phyloP scores from a whole-genome alignment of 2,888 invertebrate species.

The Caenorhabditis imperialis region DNA sequence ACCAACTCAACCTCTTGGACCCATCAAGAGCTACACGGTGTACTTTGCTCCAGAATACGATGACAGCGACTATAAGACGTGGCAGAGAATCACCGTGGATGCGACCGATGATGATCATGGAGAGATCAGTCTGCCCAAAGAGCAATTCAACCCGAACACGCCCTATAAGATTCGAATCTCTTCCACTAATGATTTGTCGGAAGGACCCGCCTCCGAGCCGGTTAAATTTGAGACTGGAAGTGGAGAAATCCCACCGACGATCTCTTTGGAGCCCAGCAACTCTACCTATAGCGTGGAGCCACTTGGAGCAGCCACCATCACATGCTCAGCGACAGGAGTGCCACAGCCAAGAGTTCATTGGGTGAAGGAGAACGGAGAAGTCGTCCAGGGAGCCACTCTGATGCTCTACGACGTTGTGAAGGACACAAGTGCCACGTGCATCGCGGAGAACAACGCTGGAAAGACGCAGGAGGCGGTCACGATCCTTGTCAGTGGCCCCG shows the following conservation, averaged over 20 bases:
- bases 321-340: conserved; percentile 71
- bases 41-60: conserved; percentile 71
- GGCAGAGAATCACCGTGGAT: conserved; percentile 69
- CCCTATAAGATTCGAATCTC: conserved; percentile 70
- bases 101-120: conserved; percentile 62
- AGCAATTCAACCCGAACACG: conserved; percentile 69
- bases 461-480: conserved; percentile 69
- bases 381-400: conserved; percentile 51
- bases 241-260: conserved; percentile 74
- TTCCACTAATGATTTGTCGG: conserved; percentile 76
- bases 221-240: conserved; percentile 72
- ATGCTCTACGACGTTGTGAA: conserved; percentile 55
- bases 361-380: conserved; percentile 73
- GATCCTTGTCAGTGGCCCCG: conserved; percentile 72
- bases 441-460: conserved; percentile 76
- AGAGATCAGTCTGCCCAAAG: conserved; percentile 68
- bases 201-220: conserved; percentile 75
- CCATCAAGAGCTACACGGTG: conserved; percentile 70
- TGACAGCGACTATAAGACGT: conserved; percentile 72
- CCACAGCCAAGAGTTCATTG: conserved; percentile 73
- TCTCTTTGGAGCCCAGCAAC: conserved; percentile 68
- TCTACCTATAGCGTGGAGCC: conserved; percentile 68
- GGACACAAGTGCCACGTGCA: conserved; percentile 73
- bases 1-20: conserved; percentile 73
- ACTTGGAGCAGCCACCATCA: conserved; percentile 66